phyloP scores from a whole-genome alignment of 2,888 invertebrate genomes.

The Sphecodes monilicornis region DNA sequence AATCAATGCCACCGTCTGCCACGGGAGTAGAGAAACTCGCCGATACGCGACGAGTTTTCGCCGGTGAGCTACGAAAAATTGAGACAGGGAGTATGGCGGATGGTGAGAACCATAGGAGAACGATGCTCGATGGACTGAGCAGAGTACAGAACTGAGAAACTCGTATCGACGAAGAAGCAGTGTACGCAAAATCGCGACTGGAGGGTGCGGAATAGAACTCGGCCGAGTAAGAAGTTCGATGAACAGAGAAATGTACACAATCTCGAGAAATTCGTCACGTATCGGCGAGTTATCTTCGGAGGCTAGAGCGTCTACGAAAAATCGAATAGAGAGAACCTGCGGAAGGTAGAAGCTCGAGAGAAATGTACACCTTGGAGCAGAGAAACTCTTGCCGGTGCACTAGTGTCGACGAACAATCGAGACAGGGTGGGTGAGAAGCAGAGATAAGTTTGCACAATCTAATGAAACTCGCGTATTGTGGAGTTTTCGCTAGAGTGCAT shows the following conservation, averaged over 20 bases:
- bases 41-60: slow-evolving; percentile 58
- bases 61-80: slow-evolving; percentile 31
- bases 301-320: not conserved
- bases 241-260: not conserved
- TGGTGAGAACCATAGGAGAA: too few species aligned
- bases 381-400: too few species aligned
- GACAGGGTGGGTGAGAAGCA: too few species aligned
- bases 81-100: not conserved
- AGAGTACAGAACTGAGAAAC: not conserved
- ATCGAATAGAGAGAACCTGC: too few species aligned
- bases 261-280: not conserved
- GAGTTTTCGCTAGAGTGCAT: not conserved
- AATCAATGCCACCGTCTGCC: slow-evolving; percentile 78
- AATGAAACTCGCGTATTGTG: not conserved
- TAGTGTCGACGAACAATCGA: too few species aligned
- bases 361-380: too few species aligned
- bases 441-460: too few species aligned
- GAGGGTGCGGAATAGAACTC: not conserved
- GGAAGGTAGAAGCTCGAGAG: too few species aligned
- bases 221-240: not conserved
- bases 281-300: not conserved
- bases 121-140: not conserved
- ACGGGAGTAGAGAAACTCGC: slow-evolving; percentile 61
- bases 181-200: slow-evolving; percentile 24
- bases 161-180: not conserved